Base-by-base conservation (phyloP, 2,797 vertebrate genomes). In the Lophotriccus pileatus region DNA sequence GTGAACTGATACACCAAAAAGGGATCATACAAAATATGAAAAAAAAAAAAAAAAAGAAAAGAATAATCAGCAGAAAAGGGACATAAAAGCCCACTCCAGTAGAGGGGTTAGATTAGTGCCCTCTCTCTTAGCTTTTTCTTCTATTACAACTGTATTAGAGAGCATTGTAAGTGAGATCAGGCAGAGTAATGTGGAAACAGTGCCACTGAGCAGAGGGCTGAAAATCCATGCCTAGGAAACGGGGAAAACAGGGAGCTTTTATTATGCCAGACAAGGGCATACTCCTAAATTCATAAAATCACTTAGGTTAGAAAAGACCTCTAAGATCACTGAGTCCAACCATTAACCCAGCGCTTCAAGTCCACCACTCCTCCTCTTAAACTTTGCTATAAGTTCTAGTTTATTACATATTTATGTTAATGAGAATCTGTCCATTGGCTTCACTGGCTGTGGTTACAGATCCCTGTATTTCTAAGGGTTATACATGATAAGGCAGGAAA, bases 11-110 rank as follows among this genome's bases (percentile, higher is more conserved):
- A 19, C 6, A 53, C 18, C 58, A 28, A 80, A 76, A 81, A 55
- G 3, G 7, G 3, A 77, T 7, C 2, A 43, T 41, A n/a, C 1
- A 62, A 75, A 78, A 76, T 1, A 5, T 6, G 7, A 1, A 1
- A 8, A 1, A 4, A 4, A 16, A 20, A 19, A 36, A 7, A 10
- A 2, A 4, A 5, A 21, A 25, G 37, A 41, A 44, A 25, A 16
- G 3, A 6, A 52, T 22, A 24, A 4, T 5, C 14, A 36, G 2
- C 15, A 64, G 44, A 67, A 83, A 53, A 79, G 7, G 11, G 5
- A 11, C 27, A 62, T 58, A 73, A 73, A 93, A 85, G 4, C 58
- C 32, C 28, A 28, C 14, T 86, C 16, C 27, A 72, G 6, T 1
- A 81, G 34, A 60, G 7, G 3, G 63, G 20, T 9, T 84, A 34